Base-by-base conservation (phyloP, 2,888 invertebrate species). In the Aradus depressus region DNA sequence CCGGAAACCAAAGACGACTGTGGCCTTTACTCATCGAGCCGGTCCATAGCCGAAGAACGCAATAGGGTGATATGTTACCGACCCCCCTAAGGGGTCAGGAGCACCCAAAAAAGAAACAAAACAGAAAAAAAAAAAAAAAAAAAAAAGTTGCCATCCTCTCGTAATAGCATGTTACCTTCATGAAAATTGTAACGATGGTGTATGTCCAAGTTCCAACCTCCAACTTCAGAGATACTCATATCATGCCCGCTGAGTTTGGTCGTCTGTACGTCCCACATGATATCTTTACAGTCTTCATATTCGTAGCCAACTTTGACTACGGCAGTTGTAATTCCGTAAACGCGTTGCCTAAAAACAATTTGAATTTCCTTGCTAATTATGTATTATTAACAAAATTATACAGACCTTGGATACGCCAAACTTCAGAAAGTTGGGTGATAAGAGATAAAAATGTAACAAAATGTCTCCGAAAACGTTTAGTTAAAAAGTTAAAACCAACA, bases 101-200 rank as follows among this genome's bases (percentile, higher is more conserved):
- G n/a, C 31, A 28, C 6, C 16, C 28, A 21, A 22, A 39, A 12
- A 19, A 18, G 14, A 28, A 44, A 8, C 3, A 37, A 26, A 38
- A 6, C 16, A 32, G 8, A 25, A 21, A 25, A 38, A 22, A 38
- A 21, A 21, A 37, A 21, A 22, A 26, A 10, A 37, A 14, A 25
- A 25, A 41, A 38, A n/a, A 48, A 10, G 26, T 14, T 3, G 5
- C 5, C 12, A 39, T 21, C 23, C 23, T 6, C 12, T 21, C n/a
- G 6, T 2, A 34, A 28, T 25, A 21, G 38, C 28, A 19, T 61
- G 55, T 63, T 67, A 84, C 86, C 96, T 74, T 96, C 95, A 65
- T 96, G 92, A 76, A 91, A 92, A 68, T 98, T 97, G 68, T 96
- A 95, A 61, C 95, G 78, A 65, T 97, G 96, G 71, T 97, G 96